phyloP scores from a whole-genome alignment of 2,797 vertebrate genomes.

The Intellagama lesueurii region DNA sequence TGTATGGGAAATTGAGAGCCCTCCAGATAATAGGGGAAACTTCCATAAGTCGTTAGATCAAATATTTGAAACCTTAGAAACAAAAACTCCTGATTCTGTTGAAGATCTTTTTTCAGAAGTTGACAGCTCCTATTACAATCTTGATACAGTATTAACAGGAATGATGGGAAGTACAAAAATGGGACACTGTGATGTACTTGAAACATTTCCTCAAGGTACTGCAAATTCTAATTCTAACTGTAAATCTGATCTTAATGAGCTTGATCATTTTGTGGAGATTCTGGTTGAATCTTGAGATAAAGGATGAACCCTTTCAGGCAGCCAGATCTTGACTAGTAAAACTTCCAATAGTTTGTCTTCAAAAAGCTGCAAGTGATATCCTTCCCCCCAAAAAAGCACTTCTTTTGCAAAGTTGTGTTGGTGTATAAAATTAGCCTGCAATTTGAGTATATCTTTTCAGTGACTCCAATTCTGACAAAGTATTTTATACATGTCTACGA shows the following conservation, averaged over 20 bases:
- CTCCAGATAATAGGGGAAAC: slow-evolving; percentile 79
- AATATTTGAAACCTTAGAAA: slow-evolving; percentile 93
- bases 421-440: slow-evolving; percentile 64
- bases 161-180: slow-evolving; percentile 90
- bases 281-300: slow-evolving; percentile 90
- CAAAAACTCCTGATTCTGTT: slow-evolving; percentile 84
- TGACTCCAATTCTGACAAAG: slow-evolving; percentile 5
- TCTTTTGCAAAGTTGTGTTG: slow-evolving; percentile 66
- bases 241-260: slow-evolving; percentile 93
- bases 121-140: slow-evolving; percentile 93
- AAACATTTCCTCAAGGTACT: slow-evolving; percentile 84
- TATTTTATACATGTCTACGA: not conserved
- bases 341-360: slow-evolving; percentile 55
- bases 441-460: slow-evolving; percentile 48
- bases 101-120: slow-evolving; percentile 95
- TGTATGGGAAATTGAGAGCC: slow-evolving; percentile 84
- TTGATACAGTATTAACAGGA: slow-evolving; percentile 94
- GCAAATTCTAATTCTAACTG: slow-evolving; percentile 85
- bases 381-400: slow-evolving; percentile 45
- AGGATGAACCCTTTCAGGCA: slow-evolving; percentile 43
- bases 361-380: slow-evolving; percentile 67
- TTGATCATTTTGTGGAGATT: slow-evolving; percentile 96
- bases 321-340: slow-evolving; percentile 41
- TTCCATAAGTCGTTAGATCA: slow-evolving; percentile 88
- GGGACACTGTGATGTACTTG: slow-evolving; percentile 89